Percentiles rank a stretch among this genome's conserved stretches.
Evolutionary conservation across 2,888 invertebrate species (phyloP).

Genomic region (Hylaea fasciaria): DNA sequence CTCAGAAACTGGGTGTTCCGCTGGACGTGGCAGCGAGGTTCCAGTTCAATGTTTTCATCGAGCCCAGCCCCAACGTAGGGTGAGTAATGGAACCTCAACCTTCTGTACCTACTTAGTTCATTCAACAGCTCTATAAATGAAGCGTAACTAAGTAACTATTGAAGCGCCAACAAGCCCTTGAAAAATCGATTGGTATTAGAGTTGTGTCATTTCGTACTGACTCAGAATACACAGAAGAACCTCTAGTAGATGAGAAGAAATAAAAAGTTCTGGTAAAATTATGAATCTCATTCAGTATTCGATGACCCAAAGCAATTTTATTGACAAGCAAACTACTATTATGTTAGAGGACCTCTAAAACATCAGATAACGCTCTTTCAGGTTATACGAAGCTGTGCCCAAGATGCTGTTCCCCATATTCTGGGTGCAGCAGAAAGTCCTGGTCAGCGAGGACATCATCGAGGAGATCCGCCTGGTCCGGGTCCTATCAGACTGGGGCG

Average conservation of each 20-base stretch:
- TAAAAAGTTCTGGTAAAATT: too few relatives aligned
- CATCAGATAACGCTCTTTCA: constrained; percentile 69
- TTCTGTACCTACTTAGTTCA: not conserved
- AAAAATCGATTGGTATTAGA: too few relatives aligned
- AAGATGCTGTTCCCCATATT: constrained; percentile 89
- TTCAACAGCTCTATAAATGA: too few relatives aligned
- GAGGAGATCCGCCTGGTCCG: constrained; percentile 77
- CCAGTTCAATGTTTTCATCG: constrained; percentile 91
- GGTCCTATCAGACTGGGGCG: constrained; percentile 71
- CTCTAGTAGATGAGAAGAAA: too few relatives aligned
- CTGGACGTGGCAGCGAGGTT: constrained; percentile 90
- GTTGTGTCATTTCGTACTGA: too few relatives aligned
- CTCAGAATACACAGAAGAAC: too few relatives aligned
- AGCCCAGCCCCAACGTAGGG: constrained; percentile 87
- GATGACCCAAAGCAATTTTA: too few relatives aligned
- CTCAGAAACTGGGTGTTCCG: constrained; percentile 89
- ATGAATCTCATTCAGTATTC: too few relatives aligned
- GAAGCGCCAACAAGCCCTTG: too few relatives aligned
- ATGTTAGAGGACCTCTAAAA: too few relatives aligned
- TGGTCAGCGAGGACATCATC: constrained; percentile 83
- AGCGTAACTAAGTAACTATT: too few relatives aligned
- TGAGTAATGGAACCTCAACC: constrained; percentile 73
- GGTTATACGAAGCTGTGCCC: constrained; percentile 88
- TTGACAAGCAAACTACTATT: too few relatives aligned
- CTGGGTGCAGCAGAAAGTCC: constrained; percentile 90